phyloP scores from a whole-genome alignment of 2,113 vertebrate genomes.

The Procavia capensis region DNA sequence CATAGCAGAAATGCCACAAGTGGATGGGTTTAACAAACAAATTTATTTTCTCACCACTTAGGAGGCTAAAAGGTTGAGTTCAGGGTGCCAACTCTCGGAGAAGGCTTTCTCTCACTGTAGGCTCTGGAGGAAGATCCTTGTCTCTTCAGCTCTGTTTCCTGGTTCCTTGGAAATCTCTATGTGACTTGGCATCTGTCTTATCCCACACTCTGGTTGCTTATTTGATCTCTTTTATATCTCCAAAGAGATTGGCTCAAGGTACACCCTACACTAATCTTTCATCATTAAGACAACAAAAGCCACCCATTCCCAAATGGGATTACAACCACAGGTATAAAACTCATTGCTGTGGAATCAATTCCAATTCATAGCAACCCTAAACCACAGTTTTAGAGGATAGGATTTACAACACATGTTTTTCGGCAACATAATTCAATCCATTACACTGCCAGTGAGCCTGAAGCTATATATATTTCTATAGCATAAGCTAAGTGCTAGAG shows the following conservation, averaged over 20 bases:
- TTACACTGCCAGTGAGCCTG: not conserved
- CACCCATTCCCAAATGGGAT: too few relatives aligned
- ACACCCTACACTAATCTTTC: not conserved
- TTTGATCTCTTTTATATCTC: not conserved
- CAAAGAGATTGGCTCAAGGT: not conserved
- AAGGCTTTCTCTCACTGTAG: not conserved
- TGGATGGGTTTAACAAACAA: not conserved
- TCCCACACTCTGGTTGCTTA: not conserved
- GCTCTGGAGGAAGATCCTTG: not conserved
- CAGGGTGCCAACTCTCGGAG: not conserved
- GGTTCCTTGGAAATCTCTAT: not conserved
- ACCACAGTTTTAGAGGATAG: too few relatives aligned
- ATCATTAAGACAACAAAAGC: not conserved
- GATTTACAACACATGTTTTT: not conserved
- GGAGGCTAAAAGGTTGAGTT: not conserved
- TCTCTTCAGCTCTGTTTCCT: not conserved
- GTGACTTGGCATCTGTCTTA: not conserved
- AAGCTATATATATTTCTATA: conserved; percentile 49
- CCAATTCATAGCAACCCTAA: too few relatives aligned
- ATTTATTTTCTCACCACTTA: not conserved
- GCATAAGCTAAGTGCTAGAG: not conserved
- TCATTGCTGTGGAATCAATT: too few relatives aligned
- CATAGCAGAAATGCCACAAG: too few relatives aligned
- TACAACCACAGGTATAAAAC: too few relatives aligned
- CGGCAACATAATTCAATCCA: not conserved